Evolutionary conservation across 2,888 invertebrate genomes (phyloP).

Genomic region (Drosophila atroscutellata): DNA sequence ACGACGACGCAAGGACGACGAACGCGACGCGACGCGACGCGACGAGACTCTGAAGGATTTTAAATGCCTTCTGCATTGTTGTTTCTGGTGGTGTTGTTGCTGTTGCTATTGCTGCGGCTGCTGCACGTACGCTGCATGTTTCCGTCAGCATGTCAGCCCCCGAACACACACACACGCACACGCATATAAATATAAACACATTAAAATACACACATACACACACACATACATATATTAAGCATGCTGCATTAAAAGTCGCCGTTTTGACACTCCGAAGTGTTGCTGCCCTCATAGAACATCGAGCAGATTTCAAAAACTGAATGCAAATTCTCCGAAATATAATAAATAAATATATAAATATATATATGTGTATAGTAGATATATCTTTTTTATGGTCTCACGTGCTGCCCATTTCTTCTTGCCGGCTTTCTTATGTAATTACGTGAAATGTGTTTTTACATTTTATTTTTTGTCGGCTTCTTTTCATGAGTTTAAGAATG

Average conservation of each 20-base stretch:
- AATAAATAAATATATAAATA: not conserved
- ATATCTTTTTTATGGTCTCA: conserved; percentile 16
- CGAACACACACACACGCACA: conserved; percentile 11
- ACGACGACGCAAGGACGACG: conserved; percentile 56
- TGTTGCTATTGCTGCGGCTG: conserved; percentile 28
- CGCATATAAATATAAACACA: not conserved
- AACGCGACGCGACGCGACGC: conserved; percentile 13
- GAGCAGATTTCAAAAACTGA: conserved; percentile 25
- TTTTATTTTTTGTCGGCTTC: not conserved
- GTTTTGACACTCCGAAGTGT: conserved; percentile 39
- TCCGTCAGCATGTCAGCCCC: conserved; percentile 75
- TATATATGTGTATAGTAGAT: not conserved
- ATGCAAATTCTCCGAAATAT: conserved; percentile 16
- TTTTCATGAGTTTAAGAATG: not conserved
- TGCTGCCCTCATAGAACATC: conserved; percentile 26
- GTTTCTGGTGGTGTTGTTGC: conserved; percentile 28
- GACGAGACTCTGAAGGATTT: conserved; percentile 73
- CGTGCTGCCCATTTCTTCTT: conserved; percentile 6
- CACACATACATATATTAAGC: conserved; percentile 1
- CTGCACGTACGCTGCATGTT: conserved; percentile 71
- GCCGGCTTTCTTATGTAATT: conserved; percentile 8
- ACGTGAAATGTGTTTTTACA: conserved; percentile 5
- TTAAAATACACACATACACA: not conserved
- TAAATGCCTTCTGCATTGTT: conserved; percentile 52
- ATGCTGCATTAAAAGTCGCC: conserved; percentile 28